Evolutionary conservation across 2,113 vertebrate species (phyloP), one percentile per base, ranked within the genome.

Genomic region (Clinocottus analis): DNA sequence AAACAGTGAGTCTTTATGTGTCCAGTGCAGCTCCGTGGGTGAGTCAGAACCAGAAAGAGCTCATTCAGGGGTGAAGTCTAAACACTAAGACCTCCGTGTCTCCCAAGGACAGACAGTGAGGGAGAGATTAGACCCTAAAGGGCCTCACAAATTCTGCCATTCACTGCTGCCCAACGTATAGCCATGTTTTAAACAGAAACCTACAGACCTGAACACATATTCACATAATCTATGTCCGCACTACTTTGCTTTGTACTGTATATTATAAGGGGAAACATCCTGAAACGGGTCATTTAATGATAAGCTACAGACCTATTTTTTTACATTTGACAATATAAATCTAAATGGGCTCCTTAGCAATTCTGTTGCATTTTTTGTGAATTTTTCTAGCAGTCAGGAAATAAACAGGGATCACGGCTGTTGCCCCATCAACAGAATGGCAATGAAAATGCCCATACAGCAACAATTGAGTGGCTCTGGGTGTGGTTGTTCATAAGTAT

Each of bases 1-100:
- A 80, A 87, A 92, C 90, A 90, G 82, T 85, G 83, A 73, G 83
- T 70, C 90, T 93, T 92, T 93, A 86, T 93, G 88, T 85, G 86
- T 88, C 84, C 66, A 61, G 37, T 43, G 74, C 31, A 78, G 82
- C 78, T 71, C 58, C 76, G 53, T 62, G 85, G 72, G 76, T 90
- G 91, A 92, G 83, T 93, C 90, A 91, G 70, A 90, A 81, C 82
- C 82, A 90, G 85, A 91, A 43, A 92, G 88, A 63, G 56, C 85
- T 90, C 85, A 90, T 92, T 91, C 89, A 91, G 80, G 78, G 75
- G 31, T 84, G 77, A 86, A 82, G 77, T 84, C 81, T 85, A 87
- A 93, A 90, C 85, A 90, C 69, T 39, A 21, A 79, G 86, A 91
- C 84, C 85, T 88, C 85, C 89, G 63, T 85, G 90, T 74, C 69